These are phyloP conservation scores for Belgica antarctica DNA, from an alignment of 2,888 invertebrate species.

Conservation along the genomic window DNA sequence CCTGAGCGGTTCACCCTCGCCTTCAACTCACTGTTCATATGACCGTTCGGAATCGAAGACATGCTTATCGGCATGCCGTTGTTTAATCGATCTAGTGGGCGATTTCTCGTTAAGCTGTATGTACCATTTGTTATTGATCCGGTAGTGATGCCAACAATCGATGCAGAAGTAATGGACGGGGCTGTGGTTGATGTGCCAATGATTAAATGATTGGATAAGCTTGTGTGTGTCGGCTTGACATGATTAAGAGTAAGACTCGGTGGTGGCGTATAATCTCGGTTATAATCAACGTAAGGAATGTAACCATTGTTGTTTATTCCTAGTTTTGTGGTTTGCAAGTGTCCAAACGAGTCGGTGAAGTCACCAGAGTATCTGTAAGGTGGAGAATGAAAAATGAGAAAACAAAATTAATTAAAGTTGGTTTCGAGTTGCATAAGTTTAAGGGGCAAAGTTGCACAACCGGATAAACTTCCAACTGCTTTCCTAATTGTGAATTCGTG, in stretches of 20 bases:
- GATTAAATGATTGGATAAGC: slow-evolving; percentile 56
- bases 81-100: slow-evolving; percentile 1
- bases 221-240: slow-evolving; percentile 54
- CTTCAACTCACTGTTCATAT: slow-evolving; percentile 27
- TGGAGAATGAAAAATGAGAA: slow-evolving; percentile 45
- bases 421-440: slow-evolving; percentile 18
- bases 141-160: slow-evolving; percentile 38
- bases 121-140: slow-evolving; percentile 38
- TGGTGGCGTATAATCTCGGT: slow-evolving; percentile 78
- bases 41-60: not conserved
- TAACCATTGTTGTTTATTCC: slow-evolving; percentile 81
- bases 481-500: no score
- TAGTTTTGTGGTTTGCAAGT: slow-evolving; percentile 57
- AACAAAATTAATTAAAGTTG: slow-evolving; percentile 14
- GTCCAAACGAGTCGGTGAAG: slow-evolving; percentile 51
- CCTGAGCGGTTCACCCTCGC: not conserved
- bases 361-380: slow-evolving; percentile 52
- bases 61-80: slow-evolving; percentile 26
- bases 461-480: no score
- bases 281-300: slow-evolving; percentile 79
- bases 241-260: slow-evolving; percentile 60
- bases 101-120: slow-evolving; percentile 38
- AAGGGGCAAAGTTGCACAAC: not conserved
- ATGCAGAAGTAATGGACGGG: slow-evolving; percentile 39
- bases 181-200: slow-evolving; percentile 40